Conservation (phyloP, 2,113 vertebrate genomes). For the Chaetodon trifascialis region DNA sequence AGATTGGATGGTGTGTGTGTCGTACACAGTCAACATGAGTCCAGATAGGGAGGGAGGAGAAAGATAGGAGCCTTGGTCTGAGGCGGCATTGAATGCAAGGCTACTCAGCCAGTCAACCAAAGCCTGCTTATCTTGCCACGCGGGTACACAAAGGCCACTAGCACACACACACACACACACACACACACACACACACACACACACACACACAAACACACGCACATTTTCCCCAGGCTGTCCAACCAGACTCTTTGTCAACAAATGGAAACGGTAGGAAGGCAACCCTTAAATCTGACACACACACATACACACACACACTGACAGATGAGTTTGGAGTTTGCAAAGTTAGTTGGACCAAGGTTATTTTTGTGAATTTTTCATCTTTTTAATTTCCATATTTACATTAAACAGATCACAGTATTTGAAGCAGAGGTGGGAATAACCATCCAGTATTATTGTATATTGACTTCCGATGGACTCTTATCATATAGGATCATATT, state of each 20-base stretch:
- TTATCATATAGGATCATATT: not conserved
- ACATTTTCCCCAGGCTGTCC: slow-evolving; percentile 23
- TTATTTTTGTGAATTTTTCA: not conserved
- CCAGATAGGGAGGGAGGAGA: slow-evolving; percentile 61
- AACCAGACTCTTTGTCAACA: slow-evolving; percentile 43
- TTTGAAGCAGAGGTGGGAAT: not conserved
- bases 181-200: not conserved
- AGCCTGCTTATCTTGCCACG: slow-evolving; percentile 62
- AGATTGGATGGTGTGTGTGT: slow-evolving; percentile 41
- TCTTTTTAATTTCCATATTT: not conserved
- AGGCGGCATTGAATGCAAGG: slow-evolving; percentile 46
- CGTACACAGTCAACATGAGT: slow-evolving; percentile 55
- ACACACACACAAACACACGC: not conserved
- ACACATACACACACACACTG: not conserved
- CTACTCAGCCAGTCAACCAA: slow-evolving; percentile 70
- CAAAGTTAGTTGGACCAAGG: not conserved
- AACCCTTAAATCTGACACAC: not conserved
- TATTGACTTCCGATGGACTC: not conserved
- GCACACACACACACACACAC: slow-evolving; percentile 3
- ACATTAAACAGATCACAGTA: not conserved
- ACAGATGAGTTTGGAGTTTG: not conserved
- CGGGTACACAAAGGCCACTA: slow-evolving; percentile 30
- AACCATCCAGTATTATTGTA: not conserved
- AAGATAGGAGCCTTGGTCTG: slow-evolving; percentile 66
- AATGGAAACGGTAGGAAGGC: slow-evolving; percentile 16